A percentile compares a stretch with the other conserved stretches of the same genome.
phyloP scores from a whole-genome alignment of 2,797 vertebrate species.

The Peromyscus attwateri region DNA sequence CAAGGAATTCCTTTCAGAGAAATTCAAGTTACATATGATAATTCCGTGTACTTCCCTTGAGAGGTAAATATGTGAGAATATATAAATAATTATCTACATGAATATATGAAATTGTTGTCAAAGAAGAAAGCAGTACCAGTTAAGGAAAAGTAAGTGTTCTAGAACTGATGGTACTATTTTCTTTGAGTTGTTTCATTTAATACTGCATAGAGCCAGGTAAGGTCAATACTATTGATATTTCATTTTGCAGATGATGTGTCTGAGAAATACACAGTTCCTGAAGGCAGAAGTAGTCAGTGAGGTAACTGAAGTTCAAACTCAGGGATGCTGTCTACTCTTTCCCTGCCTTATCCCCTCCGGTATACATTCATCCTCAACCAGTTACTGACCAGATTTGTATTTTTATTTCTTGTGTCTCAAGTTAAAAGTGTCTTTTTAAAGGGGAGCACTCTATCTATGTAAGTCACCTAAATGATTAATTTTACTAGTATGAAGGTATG shows the following conservation, averaged over 20 bases:
- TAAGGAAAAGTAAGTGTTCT: background rate
- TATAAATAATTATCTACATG: background rate
- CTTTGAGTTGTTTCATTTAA: background rate
- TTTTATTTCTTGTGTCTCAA: background rate
- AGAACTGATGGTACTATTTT: background rate
- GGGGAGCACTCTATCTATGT: background rate
- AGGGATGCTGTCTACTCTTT: background rate
- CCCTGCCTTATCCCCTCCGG: background rate
- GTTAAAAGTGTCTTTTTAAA: constrained; percentile 1
- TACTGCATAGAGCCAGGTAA: background rate
- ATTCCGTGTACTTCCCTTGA: constrained; percentile 36
- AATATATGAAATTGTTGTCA: background rate
- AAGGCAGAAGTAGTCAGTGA: background rate
- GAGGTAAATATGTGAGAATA: background rate
- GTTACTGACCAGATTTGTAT: background rate
- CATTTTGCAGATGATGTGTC: background rate
- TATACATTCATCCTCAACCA: background rate
- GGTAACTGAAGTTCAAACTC: background rate
- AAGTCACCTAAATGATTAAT: background rate
- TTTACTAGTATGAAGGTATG: background rate
- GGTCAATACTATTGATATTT: background rate
- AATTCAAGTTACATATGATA: constrained; percentile 11
- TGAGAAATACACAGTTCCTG: background rate
- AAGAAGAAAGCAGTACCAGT: background rate
- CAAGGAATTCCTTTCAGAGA: constrained; percentile 30